Percentiles rank a stretch among this genome's conserved stretches.
Evolutionary conservation across 2,888 invertebrate genomes (phyloP).

Genomic region (Peribatodes rhomboidaria): DNA sequence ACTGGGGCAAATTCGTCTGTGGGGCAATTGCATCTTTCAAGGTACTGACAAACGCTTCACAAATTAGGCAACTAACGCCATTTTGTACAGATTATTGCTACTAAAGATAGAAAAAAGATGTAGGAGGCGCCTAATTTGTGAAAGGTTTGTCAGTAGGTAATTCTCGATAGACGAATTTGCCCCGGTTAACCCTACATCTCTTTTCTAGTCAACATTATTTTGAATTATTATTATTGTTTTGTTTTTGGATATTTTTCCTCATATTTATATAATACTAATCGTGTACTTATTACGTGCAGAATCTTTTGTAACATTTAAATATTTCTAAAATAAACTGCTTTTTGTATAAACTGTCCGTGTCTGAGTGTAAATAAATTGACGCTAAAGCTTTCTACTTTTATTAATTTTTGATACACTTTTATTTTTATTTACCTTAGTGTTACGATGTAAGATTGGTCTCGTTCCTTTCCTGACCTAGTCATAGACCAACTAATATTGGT

Average conservation of each 20-base stretch:
- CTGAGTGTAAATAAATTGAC: constrained; percentile 22
- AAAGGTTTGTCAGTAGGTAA: too few species aligned
- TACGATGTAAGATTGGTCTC: too few species aligned
- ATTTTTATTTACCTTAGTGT: not conserved
- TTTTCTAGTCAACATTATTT: constrained; percentile 7
- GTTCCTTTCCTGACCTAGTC: too few species aligned
- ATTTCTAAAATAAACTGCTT: constrained; percentile 1
- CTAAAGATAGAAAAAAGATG: too few species aligned
- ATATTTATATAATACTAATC: not conserved
- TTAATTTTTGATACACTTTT: not conserved
- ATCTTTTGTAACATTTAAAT: not conserved
- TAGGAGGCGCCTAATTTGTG: too few species aligned
- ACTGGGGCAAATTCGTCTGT: too few species aligned
- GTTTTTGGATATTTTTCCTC: not conserved
- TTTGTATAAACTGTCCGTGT: constrained; percentile 15
- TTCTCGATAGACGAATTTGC: too few species aligned
- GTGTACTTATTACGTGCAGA: not conserved
- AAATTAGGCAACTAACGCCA: too few species aligned
- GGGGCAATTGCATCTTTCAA: too few species aligned
- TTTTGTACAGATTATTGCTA: too few species aligned
- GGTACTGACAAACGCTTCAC: too few species aligned
- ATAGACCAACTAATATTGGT: too few species aligned
- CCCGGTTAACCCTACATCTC: not conserved
- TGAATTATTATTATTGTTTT: not conserved
- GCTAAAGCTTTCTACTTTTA: not conserved